phyloP scores from a whole-genome alignment of 2,113 vertebrate species.

The Mus musculus region GRCm39 chr2:91176001-91176500 shows the following conservation, averaged over 20 bases:
- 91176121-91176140: not conserved
- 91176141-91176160: not conserved
- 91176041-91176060: not conserved
- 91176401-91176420: not conserved
- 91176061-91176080: not conserved
- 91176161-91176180: not conserved
- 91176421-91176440: not conserved
- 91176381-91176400: not conserved
- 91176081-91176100: not conserved
- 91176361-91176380: not conserved
- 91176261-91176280: not conserved
- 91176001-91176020: not conserved
- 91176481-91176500: not conserved
- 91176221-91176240: not conserved
- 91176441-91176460: not conserved
- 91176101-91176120: not conserved
- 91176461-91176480: not conserved
- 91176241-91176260: not conserved
- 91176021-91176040: not conserved
- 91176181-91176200: constrained; percentile 17
- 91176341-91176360: not conserved
- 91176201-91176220: constrained; percentile 5
- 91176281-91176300: not conserved
- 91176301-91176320: not conserved
- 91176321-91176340: not conserved